Evolutionary conservation across 2,113 vertebrate genomes (phyloP), one percentile per base, ranked within the genome.

Genomic region (Cranoglanis bouderius): DNA sequence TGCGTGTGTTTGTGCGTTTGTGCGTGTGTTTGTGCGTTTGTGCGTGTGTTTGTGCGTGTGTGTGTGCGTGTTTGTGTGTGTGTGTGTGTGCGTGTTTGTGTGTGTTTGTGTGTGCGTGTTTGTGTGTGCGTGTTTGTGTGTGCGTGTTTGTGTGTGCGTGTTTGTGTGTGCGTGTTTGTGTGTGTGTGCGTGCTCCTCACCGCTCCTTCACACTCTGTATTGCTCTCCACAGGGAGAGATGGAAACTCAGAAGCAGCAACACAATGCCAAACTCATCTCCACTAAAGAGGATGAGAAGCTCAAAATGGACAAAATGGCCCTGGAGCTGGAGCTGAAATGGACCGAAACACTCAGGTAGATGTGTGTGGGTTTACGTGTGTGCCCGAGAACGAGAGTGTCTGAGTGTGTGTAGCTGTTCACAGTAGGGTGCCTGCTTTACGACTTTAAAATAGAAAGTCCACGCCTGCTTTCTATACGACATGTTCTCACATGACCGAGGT

Each of bases 281-380:
- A 95, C 97, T 94, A 97, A 97, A 92, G 98, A 99, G 91, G 98
- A 99, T 59, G 98, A 98, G 55, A 99, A 98, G 89, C 94, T 96
- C 6, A 97, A 97, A 94, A 97, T 98, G 92, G 97, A 99, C 93
- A 97, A 95, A 92, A 97, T 99, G 96, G 97, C 98, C 19, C 96
- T 95, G 87, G 98, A 99, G 92, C 94, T 99, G 90, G 98, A 99
- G 96, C 96, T 98, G 21, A 99, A 99, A 93, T 99, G 98, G 98
- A 99, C 98, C 3, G 98, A 98, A 94, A 97, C 97, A 53, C 96
- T 99, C 92, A 97, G 98, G 98, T 98, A 87, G 57, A 59, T 32
- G 40, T 51, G 29, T 80, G 74, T 32, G 43, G 8, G 77, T 53
- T 0, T 78, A 0, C 1, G 75, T 85, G 57, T 82, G 26, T 85